Base-by-base conservation (phyloP, 2,797 vertebrate species). In the Saxicola maurus region DNA sequence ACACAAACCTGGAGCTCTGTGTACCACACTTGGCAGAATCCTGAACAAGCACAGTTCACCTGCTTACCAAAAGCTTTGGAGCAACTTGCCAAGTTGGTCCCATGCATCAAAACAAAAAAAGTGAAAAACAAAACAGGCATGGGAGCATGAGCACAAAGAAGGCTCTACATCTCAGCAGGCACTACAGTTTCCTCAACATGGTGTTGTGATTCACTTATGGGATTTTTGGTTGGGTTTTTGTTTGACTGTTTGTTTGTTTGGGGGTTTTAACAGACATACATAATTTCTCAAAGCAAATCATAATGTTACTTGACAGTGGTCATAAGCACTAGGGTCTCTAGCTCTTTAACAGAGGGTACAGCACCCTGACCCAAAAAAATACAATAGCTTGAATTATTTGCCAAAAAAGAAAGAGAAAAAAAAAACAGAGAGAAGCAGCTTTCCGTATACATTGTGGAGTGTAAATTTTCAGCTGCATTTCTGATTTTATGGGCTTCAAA, bases 171-270 rank as follows among this genome's bases (percentile, higher is more conserved):
- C 16, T 9, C 68, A 82, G 48, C 35, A 52, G 31, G 23, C 21
- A 73, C 27, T 16, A 3, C 33, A 33, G 25, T 6, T 62, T 17
- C n/a, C 38, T 7, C 10, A 52, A 69, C 11, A 24, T 2, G 20
- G 11, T 11, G 11, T 5, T 56, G 24, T 2, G 6, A 10, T 17
- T 59, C 1, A 2, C 17, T 42, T 23, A 30, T 0, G 2, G 25
- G 16, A n/a, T 43, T 55, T 33, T 23, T 42, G 15, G 45, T 23
- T 27, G 20, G 8, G 5, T 17, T 67, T 59, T 25, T 52, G 52
- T 18, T 48, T 42, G 30, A 25, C 17, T 4, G 15, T 27, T 57
- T 56, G 5, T 52, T 27, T 28, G 5, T 71, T 28, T 20, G 17
- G 6, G 3, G 15, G 4, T n/a, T 37, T 35, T 43, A 56, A 64